Evolutionary conservation across 2,113 vertebrate genomes (phyloP).

Genomic region (Neomonachus schauinslandi): DNA sequence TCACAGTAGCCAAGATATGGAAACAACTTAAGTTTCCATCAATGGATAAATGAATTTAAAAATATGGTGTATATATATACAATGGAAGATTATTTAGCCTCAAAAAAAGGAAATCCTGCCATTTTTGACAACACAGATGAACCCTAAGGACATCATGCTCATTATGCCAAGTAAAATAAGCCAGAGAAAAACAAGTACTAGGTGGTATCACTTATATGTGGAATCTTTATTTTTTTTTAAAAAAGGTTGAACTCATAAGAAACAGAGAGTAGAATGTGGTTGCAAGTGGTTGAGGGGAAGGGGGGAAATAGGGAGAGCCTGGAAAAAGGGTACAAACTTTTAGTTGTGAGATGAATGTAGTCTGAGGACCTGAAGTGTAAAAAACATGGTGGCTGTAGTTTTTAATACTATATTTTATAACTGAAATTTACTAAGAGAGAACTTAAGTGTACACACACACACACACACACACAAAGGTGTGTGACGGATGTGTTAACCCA

Average conservation of each 20-base stretch:
- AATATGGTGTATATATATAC: too few relatives aligned
- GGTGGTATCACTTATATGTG: too few relatives aligned
- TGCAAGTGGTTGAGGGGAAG: too few relatives aligned
- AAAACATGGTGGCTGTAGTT: background rate
- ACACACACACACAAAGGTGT: background rate
- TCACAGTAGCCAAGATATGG: background rate
- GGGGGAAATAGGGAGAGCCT: too few relatives aligned
- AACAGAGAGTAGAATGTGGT: too few relatives aligned
- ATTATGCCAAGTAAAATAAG: too few relatives aligned
- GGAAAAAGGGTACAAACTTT: background rate
- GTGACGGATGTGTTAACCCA: background rate
- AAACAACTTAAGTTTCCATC: background rate
- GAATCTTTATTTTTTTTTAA: too few relatives aligned
- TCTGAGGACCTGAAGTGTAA: background rate
- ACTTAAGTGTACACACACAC: background rate
- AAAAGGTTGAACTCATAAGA: too few relatives aligned
- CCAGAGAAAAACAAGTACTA: too few relatives aligned
- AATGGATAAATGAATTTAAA: background rate
- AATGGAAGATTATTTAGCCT: background rate
- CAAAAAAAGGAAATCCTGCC: background rate
- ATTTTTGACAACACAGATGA: too few relatives aligned
- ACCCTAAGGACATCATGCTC: too few relatives aligned
- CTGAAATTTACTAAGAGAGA: background rate
- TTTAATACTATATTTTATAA: background rate
- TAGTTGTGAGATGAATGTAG: background rate